Conservation (phyloP, 2,888 invertebrate species). For the Prosopocoilus inquinatus region DNA sequence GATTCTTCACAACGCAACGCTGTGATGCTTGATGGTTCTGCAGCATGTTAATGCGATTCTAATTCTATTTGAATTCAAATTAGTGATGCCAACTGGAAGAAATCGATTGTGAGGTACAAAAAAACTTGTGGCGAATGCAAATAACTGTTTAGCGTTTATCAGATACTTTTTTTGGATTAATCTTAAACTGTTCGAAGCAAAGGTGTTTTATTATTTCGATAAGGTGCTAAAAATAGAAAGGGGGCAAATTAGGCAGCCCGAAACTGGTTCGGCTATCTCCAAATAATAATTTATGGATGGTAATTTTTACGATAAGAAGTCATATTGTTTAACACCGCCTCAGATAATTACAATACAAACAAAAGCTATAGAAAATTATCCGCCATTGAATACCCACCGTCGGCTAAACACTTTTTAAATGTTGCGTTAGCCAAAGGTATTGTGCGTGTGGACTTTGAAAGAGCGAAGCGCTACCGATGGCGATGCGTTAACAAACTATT, state of each 20-base stretch:
- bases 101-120: not conserved
- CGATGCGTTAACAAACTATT: slow-evolving; percentile 26
- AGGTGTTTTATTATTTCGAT: too few relatives aligned
- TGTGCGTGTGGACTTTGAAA: not conserved
- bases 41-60: not conserved
- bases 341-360: slow-evolving; percentile 1
- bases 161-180: too few relatives aligned
- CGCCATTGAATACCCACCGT: not conserved
- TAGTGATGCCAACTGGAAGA: not conserved
- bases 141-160: too few relatives aligned
- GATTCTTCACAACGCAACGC: not conserved
- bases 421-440: not conserved
- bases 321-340: slow-evolving; percentile 2
- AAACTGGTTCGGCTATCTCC: too few relatives aligned
- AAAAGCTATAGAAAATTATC: slow-evolving; percentile 3
- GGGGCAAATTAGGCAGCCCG: too few relatives aligned
- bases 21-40: not conserved
- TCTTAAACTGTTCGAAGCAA: too few relatives aligned
- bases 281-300: not conserved
- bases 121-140: not conserved
- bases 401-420: slow-evolving; percentile 1
- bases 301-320: not conserved
- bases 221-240: too few relatives aligned
- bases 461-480: not conserved
- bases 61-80: slow-evolving; percentile 3